Conservation (phyloP, 2,113 vertebrate species). For the Forbesichthys agassizii region DNA sequence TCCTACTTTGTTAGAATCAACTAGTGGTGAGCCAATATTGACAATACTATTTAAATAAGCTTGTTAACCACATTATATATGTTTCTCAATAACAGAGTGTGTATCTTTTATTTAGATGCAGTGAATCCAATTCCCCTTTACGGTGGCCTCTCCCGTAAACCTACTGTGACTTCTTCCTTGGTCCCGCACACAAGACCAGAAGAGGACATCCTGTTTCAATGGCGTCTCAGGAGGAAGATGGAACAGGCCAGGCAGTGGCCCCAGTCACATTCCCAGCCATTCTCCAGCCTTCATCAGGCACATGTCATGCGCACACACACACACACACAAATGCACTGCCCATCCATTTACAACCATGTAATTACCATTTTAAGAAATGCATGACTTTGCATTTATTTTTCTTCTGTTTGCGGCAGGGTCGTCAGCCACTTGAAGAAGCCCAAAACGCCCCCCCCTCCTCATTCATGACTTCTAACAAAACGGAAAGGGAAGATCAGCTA, state of each 20-base stretch:
- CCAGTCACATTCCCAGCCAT: conserved; percentile 21
- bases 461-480: conserved; percentile 21
- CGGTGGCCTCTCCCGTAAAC: conserved; percentile 17
- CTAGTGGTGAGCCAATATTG: conserved; percentile 48
- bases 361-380: neutral
- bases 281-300: conserved; percentile 20
- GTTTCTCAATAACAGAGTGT: neutral
- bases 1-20: conserved; percentile 39
- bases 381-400: neutral
- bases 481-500: conserved; percentile 17
- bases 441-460: conserved; percentile 20
- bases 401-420: conserved; percentile 1
- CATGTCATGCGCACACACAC: too few relatives aligned
- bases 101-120: conserved; percentile 26
- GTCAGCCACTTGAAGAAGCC: conserved; percentile 19
- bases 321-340: too few relatives aligned
- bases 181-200: conserved; percentile 63
- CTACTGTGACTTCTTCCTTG: conserved; percentile 12
- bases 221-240: conserved; percentile 87
- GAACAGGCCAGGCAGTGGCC: conserved; percentile 74
- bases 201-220: conserved; percentile 89
- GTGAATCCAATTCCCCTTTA: conserved; percentile 26
- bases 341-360: too few relatives aligned
- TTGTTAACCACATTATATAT: neutral
- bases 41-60: neutral